Conservation (phyloP, 2,113 vertebrate genomes). For the Atherinomorus stipes region DNA sequence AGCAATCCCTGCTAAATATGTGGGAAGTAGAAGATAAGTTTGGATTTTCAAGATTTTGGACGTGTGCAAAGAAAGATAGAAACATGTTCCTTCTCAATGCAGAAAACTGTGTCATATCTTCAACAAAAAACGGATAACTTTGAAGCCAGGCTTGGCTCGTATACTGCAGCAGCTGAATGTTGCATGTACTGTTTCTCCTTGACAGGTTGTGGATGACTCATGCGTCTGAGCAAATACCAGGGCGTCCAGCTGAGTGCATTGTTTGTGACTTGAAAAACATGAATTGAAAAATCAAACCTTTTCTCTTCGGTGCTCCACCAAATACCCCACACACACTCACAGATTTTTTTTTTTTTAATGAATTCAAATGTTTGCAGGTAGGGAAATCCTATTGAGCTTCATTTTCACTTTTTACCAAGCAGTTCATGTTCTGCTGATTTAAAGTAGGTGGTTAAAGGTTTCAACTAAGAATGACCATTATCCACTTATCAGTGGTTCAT, state of each 20-base stretch:
- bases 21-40: slow-evolving; percentile 7
- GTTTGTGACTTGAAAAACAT: slow-evolving; percentile 47
- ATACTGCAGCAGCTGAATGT: slow-evolving; percentile 45
- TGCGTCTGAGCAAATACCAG: slow-evolving; percentile 28
- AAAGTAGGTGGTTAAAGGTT: background rate
- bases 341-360: background rate
- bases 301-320: background rate
- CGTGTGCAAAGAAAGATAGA: slow-evolving; percentile 19
- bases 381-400: background rate
- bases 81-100: slow-evolving; percentile 46
- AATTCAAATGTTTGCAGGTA: slow-evolving; percentile 4
- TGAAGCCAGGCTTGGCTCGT: slow-evolving; percentile 40
- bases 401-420: background rate
- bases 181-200: slow-evolving; percentile 53
- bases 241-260: slow-evolving; percentile 40
- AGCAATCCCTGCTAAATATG: no score
- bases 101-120: slow-evolving; percentile 31
- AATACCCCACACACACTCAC: background rate
- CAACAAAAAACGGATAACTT: slow-evolving; percentile 54
- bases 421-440: slow-evolving; percentile 8
- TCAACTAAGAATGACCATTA: background rate
- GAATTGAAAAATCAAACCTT: slow-evolving; percentile 25
- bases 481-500: no score
- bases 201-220: slow-evolving; percentile 59
- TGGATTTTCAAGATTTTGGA: slow-evolving; percentile 18